Conservation (phyloP, 2,888 invertebrate species). For the Philereme transversata region DNA sequence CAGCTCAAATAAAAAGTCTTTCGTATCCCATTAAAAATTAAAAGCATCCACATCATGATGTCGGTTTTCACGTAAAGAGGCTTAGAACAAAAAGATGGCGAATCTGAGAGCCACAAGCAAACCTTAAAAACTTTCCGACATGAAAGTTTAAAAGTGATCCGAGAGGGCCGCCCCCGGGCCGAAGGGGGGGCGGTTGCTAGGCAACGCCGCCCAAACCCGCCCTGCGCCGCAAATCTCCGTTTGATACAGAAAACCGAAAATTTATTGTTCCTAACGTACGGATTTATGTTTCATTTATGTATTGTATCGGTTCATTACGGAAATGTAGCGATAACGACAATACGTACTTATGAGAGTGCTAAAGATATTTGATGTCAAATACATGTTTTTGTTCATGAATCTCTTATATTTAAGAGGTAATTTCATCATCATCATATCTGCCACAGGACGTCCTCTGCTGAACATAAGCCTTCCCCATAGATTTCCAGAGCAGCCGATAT, state of each 20-base stretch:
- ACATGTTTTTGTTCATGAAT: too few species aligned
- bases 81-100: conserved; percentile 75
- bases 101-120: conserved; percentile 78
- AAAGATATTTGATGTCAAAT: too few species aligned
- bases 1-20: conserved; percentile 12
- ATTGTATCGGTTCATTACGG: conserved; percentile 10
- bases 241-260: conserved; percentile 72
- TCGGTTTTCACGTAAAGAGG: conserved; percentile 62
- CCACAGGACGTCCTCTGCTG: too few species aligned
- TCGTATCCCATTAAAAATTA: conserved; percentile 33
- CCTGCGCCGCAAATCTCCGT: conserved; percentile 78
- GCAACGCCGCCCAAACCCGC: conserved; percentile 72
- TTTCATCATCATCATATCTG: too few species aligned
- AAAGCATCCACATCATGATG: conserved; percentile 39
- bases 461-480: too few species aligned
- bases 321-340: neutral
- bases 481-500: too few species aligned
- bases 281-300: conserved; percentile 50
- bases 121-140: conserved; percentile 82
- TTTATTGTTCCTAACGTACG: conserved; percentile 70
- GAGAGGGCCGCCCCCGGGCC: conserved; percentile 49
- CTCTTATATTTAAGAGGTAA: too few species aligned
- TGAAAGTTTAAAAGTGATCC: conserved; percentile 84
- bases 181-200: conserved; percentile 60
- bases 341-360: too few species aligned